Evolutionary conservation across 2,888 invertebrate genomes (phyloP).

Genomic region (Phania funesta): DNA sequence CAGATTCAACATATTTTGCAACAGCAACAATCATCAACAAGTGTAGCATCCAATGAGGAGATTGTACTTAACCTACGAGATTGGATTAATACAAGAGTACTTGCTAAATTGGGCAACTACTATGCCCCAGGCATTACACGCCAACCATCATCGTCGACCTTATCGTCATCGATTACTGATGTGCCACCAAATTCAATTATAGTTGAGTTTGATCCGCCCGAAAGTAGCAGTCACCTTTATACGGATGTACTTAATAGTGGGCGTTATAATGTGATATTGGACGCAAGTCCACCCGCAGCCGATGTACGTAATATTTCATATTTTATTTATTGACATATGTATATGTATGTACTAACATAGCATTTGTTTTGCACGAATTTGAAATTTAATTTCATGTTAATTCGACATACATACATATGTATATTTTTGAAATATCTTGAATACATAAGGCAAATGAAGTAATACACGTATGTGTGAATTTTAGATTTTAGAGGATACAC

Average conservation of each 20-base stretch:
- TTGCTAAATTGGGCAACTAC: constrained; percentile 91
- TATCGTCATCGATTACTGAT: constrained; percentile 52
- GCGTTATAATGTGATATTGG: constrained; percentile 93
- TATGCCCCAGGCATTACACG: constrained; percentile 95
- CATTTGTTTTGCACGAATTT: constrained; percentile 12
- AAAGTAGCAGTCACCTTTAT: constrained; percentile 86
- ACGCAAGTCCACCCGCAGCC: constrained; percentile 92
- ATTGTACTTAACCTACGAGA: constrained; percentile 90
- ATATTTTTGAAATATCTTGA: too few species aligned
- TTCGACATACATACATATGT: background rate
- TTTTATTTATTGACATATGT: background rate
- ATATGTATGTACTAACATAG: background rate
- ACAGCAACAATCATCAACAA: constrained; percentile 51
- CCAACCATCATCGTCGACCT: constrained; percentile 80
- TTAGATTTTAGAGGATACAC: constrained; percentile 88
- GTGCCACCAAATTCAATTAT: constrained; percentile 85
- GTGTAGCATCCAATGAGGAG: constrained; percentile 80
- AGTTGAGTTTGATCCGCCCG: constrained; percentile 90
- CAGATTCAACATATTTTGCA: constrained; percentile 70
- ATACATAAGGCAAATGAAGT: background rate
- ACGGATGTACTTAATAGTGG: constrained; percentile 89
- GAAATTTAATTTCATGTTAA: constrained; percentile 23
- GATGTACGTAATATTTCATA: constrained; percentile 82
- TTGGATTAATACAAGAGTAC: constrained; percentile 95
- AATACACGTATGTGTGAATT: constrained; percentile 3